phyloP scores from a whole-genome alignment of 2,888 invertebrate species.

The Loripinus fragilis region DNA sequence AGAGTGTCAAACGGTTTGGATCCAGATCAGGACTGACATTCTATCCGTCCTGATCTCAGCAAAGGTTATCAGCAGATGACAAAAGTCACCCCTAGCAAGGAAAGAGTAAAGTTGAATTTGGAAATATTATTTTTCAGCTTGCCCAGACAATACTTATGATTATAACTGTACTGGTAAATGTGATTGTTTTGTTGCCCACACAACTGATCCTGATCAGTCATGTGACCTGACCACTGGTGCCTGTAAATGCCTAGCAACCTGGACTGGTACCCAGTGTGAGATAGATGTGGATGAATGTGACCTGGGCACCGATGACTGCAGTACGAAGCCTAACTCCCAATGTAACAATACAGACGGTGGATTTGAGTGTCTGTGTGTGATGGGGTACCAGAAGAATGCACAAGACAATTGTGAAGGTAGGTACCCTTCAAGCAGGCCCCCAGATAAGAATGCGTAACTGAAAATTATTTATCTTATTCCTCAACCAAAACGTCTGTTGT shows the following conservation, averaged over 20 bases:
- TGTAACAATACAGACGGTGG: constrained; percentile 17
- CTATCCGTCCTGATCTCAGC: too few relatives aligned
- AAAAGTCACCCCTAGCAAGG: too few relatives aligned
- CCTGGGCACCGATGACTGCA: constrained; percentile 12
- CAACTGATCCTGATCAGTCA: not conserved
- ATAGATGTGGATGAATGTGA: constrained; percentile 57
- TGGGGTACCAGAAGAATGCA: not conserved
- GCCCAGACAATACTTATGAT: constrained; percentile 44
- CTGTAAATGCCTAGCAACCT: constrained; percentile 46
- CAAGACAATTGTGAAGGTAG: constrained; percentile 3
- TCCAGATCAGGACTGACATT: too few relatives aligned
- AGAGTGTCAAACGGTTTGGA: too few relatives aligned
- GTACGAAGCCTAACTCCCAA: not conserved
- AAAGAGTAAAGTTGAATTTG: too few relatives aligned
- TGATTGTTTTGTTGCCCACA: constrained; percentile 45
- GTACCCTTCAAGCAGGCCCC: too few relatives aligned
- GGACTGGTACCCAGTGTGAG: constrained; percentile 58
- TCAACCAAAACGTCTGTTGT: too few relatives aligned
- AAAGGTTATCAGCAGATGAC: too few relatives aligned
- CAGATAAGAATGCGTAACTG: too few relatives aligned
- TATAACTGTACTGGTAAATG: constrained; percentile 50
- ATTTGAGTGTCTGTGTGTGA: constrained; percentile 3
- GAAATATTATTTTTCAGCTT: constrained; percentile 47
- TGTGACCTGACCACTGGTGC: constrained; percentile 46
- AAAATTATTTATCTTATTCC: too few relatives aligned